phyloP scores from a whole-genome alignment of 2,888 invertebrate species.

The Calliphora vomitoria region DNA sequence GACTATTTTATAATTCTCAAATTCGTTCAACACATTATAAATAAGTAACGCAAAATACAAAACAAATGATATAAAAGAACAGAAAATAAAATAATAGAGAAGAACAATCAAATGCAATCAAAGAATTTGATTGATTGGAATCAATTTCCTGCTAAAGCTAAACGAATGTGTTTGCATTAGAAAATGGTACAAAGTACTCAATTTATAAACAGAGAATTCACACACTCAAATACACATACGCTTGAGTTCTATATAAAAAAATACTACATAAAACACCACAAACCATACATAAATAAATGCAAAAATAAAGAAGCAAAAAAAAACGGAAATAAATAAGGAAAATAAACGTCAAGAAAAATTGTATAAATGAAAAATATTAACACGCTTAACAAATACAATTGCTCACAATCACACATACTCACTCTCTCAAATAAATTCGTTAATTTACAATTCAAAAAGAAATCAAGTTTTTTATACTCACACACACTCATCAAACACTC shows the following conservation, averaged over 20 bases:
- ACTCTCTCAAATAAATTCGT: not conserved
- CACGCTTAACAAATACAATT: slow-evolving; percentile 44
- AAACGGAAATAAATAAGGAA: slow-evolving; percentile 9
- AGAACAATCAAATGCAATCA: slow-evolving; percentile 80
- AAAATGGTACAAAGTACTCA: slow-evolving; percentile 36
- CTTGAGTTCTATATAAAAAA: not conserved
- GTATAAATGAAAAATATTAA: slow-evolving; percentile 56
- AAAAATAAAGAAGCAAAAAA: not conserved
- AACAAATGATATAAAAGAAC: not conserved
- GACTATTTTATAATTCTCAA: too few relatives aligned
- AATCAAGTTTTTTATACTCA: slow-evolving; percentile 8
- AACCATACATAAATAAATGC: slow-evolving; percentile 21
- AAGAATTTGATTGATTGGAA: slow-evolving; percentile 84
- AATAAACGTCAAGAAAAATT: slow-evolving; percentile 36
- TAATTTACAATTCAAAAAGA: not conserved
- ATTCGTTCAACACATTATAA: not conserved
- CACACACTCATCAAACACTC: not conserved
- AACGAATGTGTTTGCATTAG: slow-evolving; percentile 70
- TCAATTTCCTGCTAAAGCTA: slow-evolving; percentile 75
- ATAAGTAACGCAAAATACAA: not conserved
- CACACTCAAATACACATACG: too few relatives aligned
- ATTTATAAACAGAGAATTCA: not conserved
- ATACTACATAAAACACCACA: not conserved
- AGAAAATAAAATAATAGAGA: slow-evolving; percentile 26
- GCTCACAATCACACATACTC: not conserved